Evolutionary conservation across 1,140 invertebrate genomes (phyloP).

Genomic region (Anagrus nilaparvatae): DNA sequence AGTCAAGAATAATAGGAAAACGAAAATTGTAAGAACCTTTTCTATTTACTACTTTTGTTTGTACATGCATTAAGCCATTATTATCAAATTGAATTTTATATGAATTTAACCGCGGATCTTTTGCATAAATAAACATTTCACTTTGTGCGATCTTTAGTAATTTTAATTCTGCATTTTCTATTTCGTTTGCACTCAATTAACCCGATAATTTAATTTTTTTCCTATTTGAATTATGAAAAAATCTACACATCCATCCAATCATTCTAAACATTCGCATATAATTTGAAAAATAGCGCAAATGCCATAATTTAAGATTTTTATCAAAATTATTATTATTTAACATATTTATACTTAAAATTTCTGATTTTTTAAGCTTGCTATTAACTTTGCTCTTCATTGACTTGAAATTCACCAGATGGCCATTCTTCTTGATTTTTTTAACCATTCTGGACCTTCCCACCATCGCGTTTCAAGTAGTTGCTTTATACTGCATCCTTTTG

Average conservation of each 20-base stretch:
- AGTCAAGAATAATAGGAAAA: conserved; percentile 18
- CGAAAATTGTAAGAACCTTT: conserved; percentile 14
- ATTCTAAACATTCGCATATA: too few species aligned
- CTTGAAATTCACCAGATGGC: conserved; percentile 14
- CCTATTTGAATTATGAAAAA: too few species aligned
- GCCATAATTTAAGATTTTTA: too few species aligned
- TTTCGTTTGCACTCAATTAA: too few species aligned
- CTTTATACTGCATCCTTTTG: conserved; percentile 28
- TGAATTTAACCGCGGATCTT: conserved; percentile 9
- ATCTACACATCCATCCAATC: too few species aligned
- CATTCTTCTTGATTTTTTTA: conserved; percentile 17
- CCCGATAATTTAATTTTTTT: too few species aligned
- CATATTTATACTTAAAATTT: too few species aligned
- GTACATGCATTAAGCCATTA: conserved; percentile 17
- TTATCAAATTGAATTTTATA: conserved; percentile 16
- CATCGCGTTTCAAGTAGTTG: conserved; percentile 27
- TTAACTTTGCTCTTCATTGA: conserved; percentile 14
- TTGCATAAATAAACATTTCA: conserved; percentile 10
- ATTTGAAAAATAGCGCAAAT: too few species aligned
- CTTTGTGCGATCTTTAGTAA: conserved; percentile 17
- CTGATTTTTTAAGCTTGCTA: conserved; percentile 13
- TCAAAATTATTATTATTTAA: too few species aligned
- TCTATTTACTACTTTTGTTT: conserved; percentile 19
- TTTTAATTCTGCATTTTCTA: conserved; percentile 17
- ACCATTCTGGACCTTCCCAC: conserved; percentile 33